phyloP scores from a whole-genome alignment of 2,888 invertebrate species.

The Herminia tarsipennalis region DNA sequence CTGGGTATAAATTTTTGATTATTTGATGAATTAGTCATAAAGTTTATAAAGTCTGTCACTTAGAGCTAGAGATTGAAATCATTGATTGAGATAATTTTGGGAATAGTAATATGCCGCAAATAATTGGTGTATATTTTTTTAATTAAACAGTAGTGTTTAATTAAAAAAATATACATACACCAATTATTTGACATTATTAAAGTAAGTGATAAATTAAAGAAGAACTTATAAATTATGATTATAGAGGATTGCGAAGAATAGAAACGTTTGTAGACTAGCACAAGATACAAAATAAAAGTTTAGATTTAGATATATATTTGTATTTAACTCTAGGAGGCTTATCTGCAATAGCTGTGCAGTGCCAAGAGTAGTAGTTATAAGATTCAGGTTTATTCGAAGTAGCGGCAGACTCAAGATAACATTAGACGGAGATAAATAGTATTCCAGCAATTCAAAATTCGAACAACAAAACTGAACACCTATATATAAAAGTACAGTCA shows the following conservation, averaged over 20 bases:
- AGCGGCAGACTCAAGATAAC: neutral
- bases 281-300: no score
- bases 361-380: neutral
- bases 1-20: constrained; percentile 48
- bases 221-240: no score
- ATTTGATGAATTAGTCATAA: constrained; percentile 51
- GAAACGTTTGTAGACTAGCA: no score
- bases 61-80: no score
- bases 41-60: constrained; percentile 45
- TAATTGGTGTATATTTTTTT: no score
- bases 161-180: no score
- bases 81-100: no score
- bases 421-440: neutral
- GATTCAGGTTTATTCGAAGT: constrained; percentile 1
- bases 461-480: neutral
- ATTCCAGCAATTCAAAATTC: neutral
- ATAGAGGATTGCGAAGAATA: no score
- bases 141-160: no score
- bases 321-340: neutral
- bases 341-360: constrained; percentile 1
- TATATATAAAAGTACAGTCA: constrained; percentile 8
- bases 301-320: neutral
- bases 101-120: no score
- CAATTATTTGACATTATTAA: no score
- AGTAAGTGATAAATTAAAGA: no score